Conservation (phyloP, 2,113 vertebrate genomes). For the Carlito syrichta region DNA sequence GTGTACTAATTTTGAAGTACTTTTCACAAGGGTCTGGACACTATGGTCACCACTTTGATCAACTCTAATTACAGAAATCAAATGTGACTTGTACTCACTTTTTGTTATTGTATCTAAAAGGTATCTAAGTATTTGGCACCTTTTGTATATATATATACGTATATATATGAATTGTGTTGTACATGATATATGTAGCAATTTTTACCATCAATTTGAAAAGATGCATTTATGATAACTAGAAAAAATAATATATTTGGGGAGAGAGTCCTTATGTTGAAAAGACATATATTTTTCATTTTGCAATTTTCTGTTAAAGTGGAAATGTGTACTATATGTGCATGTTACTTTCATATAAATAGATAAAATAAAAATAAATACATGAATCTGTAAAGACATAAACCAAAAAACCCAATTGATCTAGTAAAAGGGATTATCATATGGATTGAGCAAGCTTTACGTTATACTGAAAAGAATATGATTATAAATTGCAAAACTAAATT, state of each 20-base stretch:
- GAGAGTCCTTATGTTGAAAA: neutral
- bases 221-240: neutral
- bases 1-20: no score
- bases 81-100: no score
- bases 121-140: no score
- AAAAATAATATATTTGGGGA: neutral
- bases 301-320: neutral
- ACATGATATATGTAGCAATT: neutral
- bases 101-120: no score
- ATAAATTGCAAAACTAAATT: neutral
- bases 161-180: neutral
- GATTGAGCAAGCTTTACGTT: neutral
- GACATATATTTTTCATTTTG: neutral
- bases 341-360: neutral
- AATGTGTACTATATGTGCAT: neutral
- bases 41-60: no score
- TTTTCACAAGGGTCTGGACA: no score
- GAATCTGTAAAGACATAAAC: neutral
- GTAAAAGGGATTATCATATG: neutral
- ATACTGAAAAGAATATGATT: neutral
- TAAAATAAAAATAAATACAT: neutral
- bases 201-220: neutral
- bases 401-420: neutral
- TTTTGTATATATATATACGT: no score
- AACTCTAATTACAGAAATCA: no score